A percentile compares a stretch with the other conserved stretches of the same genome.
Evolutionary conservation across 2,888 invertebrate genomes (phyloP).

Genomic region (Cerastis rubricosa): DNA sequence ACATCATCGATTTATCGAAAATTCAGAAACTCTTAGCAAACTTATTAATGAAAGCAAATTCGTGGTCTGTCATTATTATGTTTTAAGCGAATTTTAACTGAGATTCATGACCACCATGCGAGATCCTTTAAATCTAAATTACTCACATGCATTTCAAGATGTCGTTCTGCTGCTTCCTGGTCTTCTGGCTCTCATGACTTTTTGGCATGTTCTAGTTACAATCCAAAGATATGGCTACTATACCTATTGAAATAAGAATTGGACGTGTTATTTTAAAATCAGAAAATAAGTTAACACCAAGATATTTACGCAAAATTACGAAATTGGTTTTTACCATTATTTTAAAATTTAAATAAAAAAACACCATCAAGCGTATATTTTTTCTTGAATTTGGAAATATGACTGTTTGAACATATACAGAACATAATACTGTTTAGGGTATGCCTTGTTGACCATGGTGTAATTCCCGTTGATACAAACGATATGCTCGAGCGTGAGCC

Average conservation of each 20-base stretch:
- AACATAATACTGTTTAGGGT: not conserved
- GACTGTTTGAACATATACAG: not conserved
- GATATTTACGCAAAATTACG: not conserved
- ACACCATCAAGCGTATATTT: not conserved
- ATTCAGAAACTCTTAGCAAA: too few relatives aligned
- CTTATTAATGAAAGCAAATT: too few relatives aligned
- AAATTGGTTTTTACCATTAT: not conserved
- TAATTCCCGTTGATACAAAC: constrained; percentile 35
- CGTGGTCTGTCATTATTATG: not conserved
- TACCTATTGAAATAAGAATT: constrained; percentile 2
- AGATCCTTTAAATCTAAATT: not conserved
- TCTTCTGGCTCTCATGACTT: constrained; percentile 4
- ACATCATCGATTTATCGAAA: not conserved
- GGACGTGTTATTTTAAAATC: not conserved
- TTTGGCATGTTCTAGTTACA: constrained; percentile 19
- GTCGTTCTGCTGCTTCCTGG: constrained; percentile 15
- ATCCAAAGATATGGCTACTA: constrained; percentile 22
- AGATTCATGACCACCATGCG: not conserved
- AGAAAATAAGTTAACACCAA: not conserved
- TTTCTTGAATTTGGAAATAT: not conserved
- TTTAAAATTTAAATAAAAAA: too few relatives aligned
- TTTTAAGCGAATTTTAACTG: not conserved
- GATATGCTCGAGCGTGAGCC: constrained; percentile 41
- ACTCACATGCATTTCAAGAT: constrained; percentile 35
- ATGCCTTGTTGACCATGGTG: constrained; percentile 16